Conservation (phyloP, 2,888 invertebrate genomes). For the Fragum fragum region DNA sequence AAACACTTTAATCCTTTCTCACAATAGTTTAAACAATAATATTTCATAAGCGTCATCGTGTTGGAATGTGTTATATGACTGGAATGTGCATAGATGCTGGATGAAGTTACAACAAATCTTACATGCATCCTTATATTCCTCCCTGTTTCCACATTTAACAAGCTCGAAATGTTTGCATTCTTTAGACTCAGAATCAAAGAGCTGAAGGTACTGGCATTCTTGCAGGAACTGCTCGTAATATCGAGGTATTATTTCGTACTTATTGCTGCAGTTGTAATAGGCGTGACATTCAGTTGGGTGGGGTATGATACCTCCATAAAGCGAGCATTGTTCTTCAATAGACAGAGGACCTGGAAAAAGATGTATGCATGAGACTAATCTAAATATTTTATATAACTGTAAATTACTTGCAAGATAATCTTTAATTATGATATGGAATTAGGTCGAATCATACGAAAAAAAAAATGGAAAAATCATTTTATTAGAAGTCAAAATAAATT, state of each 20-base stretch:
- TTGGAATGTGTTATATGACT: too few relatives aligned
- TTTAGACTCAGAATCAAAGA: constrained; percentile 71
- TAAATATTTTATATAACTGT: too few relatives aligned
- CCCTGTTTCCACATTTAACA: constrained; percentile 73
- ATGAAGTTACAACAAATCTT: constrained; percentile 11
- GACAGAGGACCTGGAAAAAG: constrained; percentile 50
- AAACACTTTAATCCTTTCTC: too few relatives aligned
- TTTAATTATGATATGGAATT: too few relatives aligned
- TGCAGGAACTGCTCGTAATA: constrained; percentile 67
- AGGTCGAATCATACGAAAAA: too few relatives aligned
- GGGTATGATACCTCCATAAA: constrained; percentile 58
- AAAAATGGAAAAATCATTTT: too few relatives aligned
- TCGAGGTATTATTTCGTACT: constrained; percentile 48
- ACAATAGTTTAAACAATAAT: too few relatives aligned
- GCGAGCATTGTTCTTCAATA: constrained; percentile 58
- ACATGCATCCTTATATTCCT: constrained; percentile 64
- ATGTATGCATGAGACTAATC: too few relatives aligned
- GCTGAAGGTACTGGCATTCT: constrained; percentile 78
- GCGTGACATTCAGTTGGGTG: constrained; percentile 79
- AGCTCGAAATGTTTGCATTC: constrained; percentile 76
- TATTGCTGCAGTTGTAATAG: constrained; percentile 77
- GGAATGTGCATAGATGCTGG: too few relatives aligned
- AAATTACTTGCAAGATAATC: too few relatives aligned
- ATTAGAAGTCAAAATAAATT: too few relatives aligned
- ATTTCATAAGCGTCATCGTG: too few relatives aligned